A percentile compares a stretch with the other conserved stretches of the same genome.
phyloP scores from a whole-genome alignment of 2,113 vertebrate genomes.

The Myrmophylax atrothorax region DNA sequence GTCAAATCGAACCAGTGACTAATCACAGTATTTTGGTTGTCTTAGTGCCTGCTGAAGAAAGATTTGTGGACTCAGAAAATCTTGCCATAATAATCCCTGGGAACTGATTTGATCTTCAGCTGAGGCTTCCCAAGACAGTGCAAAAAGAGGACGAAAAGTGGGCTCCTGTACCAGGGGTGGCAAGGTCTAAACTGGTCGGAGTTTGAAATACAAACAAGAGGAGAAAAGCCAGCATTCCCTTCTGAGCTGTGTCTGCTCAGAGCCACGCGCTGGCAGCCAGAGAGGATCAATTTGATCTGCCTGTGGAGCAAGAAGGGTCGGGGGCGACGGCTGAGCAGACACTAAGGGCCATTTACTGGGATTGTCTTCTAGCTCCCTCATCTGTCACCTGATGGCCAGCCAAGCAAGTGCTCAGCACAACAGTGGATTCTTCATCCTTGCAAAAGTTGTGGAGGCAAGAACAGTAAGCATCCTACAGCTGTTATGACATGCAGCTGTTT shows the following conservation, averaged over 20 bases:
- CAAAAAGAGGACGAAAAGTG: constrained; percentile 23
- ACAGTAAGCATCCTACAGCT: constrained; percentile 57
- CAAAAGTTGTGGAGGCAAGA: background rate
- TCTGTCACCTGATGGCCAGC: constrained; percentile 63
- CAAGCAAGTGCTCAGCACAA: background rate
- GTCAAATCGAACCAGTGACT: constrained; percentile 73
- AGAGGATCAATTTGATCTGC: constrained; percentile 27
- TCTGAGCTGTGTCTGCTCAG: background rate
- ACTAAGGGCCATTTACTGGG: constrained; percentile 13
- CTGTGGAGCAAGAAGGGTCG: background rate
- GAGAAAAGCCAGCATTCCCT: background rate
- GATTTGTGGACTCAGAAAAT: constrained; percentile 70
- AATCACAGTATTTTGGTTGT: constrained; percentile 78
- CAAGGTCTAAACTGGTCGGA: background rate
- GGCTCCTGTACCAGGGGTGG: background rate
- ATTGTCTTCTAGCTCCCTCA: constrained; percentile 31
- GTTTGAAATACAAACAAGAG: background rate
- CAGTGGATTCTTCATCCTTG: constrained; percentile 21
- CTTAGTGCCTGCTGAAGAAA: constrained; percentile 4
- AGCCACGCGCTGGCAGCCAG: constrained; percentile 31
- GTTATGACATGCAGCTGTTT: constrained; percentile 18
- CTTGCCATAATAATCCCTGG: constrained; percentile 30
- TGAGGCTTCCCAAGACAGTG: constrained; percentile 23
- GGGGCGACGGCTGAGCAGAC: background rate
- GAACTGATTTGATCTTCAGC: constrained; percentile 70